Evolutionary conservation across 2,797 vertebrate genomes (phyloP).

Genomic region (Gymnoscopelus braueri): DNA sequence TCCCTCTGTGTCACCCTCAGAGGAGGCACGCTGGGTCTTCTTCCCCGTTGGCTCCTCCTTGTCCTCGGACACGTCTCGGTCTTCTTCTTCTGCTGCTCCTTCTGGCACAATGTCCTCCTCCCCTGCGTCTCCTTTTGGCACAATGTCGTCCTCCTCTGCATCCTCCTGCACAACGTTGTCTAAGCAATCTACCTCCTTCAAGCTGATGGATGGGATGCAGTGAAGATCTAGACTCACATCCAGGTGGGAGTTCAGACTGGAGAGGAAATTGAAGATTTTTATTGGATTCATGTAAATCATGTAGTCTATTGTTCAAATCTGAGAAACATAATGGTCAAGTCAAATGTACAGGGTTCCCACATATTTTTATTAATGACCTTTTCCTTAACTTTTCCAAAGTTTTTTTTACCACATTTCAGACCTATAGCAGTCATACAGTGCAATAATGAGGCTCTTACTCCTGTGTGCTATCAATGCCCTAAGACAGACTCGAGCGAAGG

Average conservation of each 20-base stretch:
- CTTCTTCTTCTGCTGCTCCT: slow-evolving; percentile 23
- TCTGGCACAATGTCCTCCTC: slow-evolving; percentile 21
- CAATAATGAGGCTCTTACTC: too few species aligned
- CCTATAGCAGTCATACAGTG: too few species aligned
- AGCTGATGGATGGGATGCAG: neutral
- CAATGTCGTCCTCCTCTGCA: slow-evolving; percentile 18
- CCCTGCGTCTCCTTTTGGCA: neutral
- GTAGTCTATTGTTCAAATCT: too few species aligned
- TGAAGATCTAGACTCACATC: slow-evolving; percentile 39
- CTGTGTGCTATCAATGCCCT: too few species aligned
- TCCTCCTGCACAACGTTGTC: slow-evolving; percentile 40
- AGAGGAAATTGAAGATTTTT: slow-evolving; percentile 27
- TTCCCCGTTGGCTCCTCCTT: slow-evolving; percentile 26
- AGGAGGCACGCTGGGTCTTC: neutral
- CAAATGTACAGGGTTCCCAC: too few species aligned
- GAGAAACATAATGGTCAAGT: too few species aligned
- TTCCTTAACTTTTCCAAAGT: too few species aligned
- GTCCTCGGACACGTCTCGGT: slow-evolving; percentile 19
- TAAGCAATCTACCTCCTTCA: slow-evolving; percentile 33
- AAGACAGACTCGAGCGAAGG: neutral
- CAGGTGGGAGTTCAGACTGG: slow-evolving; percentile 42
- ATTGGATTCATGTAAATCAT: neutral
- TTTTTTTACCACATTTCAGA: too few species aligned
- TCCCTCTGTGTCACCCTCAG: slow-evolving; percentile 9
- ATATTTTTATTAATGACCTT: too few species aligned